Conservation (phyloP, 2,888 invertebrate genomes). For the Pedicia rivosa region DNA sequence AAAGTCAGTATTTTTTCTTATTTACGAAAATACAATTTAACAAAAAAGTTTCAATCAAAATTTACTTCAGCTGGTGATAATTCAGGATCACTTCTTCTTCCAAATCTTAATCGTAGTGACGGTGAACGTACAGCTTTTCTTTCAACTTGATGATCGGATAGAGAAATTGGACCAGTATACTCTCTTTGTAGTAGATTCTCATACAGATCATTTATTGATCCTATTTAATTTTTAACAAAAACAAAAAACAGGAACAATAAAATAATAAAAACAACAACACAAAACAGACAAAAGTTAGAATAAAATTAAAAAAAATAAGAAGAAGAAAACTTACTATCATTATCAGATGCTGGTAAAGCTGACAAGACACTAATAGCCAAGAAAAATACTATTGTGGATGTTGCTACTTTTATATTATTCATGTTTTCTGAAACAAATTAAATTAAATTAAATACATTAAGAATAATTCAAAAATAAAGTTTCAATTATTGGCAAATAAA, state of each 20-base stretch:
- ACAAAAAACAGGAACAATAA: background rate
- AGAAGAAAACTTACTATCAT: constrained; percentile 1
- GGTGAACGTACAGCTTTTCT: constrained; percentile 65
- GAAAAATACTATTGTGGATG: constrained; percentile 1
- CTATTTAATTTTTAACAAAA: constrained; percentile 8
- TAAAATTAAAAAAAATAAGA: background rate
- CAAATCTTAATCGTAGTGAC: constrained; percentile 58
- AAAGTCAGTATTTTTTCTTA: too few species aligned
- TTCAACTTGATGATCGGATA: constrained; percentile 49
- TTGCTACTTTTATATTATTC: constrained; percentile 4
- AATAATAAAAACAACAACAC: too few species aligned
- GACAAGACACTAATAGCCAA: constrained; percentile 9
- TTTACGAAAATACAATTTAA: too few species aligned
- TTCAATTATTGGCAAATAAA: too few species aligned
- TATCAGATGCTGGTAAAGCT: constrained; percentile 9
- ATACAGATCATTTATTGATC: constrained; percentile 24
- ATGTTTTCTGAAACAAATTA: constrained; percentile 1
- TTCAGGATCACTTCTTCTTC: constrained; percentile 55
- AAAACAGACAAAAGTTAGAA: background rate
- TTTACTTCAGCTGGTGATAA: constrained; percentile 29
- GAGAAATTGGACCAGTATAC: constrained; percentile 28
- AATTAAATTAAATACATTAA: background rate
- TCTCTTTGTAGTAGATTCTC: constrained; percentile 28
- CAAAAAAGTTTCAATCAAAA: background rate
- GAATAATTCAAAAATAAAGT: too few species aligned